These are phyloP conservation scores for Delphinus delphis DNA, from an alignment of 2,113 vertebrate species.

Conservation along the genomic window DNA sequence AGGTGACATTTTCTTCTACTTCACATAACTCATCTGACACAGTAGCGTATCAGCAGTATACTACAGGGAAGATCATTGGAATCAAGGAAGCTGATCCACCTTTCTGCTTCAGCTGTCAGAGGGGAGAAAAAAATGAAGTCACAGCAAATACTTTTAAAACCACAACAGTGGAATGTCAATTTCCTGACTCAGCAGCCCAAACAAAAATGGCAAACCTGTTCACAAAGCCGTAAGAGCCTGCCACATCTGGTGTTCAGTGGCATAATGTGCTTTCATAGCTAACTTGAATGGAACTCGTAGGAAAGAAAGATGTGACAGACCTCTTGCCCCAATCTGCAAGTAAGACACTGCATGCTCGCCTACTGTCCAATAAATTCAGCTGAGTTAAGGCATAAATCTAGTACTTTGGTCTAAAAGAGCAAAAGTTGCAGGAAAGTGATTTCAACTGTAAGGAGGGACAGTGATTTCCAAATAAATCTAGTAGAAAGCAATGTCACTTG, in stretches of 20 bases:
- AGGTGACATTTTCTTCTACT: slow-evolving; percentile 71
- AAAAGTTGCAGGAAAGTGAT: neutral
- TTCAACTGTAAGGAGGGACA: neutral
- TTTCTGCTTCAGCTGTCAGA: slow-evolving; percentile 70
- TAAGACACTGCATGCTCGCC: accelerated
- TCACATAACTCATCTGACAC: slow-evolving; percentile 70
- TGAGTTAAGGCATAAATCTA: neutral
- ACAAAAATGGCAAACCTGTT: slow-evolving; percentile 41
- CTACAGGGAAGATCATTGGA: slow-evolving; percentile 62
- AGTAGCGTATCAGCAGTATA: slow-evolving; percentile 59
- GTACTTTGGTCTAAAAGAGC: neutral
- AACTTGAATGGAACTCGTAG: neutral
- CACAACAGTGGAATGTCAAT: slow-evolving; percentile 67
- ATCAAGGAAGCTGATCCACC: slow-evolving; percentile 76
- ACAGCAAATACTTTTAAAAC: slow-evolving; percentile 71
- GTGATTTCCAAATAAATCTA: neutral
- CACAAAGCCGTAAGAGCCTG: slow-evolving; percentile 42
- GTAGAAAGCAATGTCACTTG: neutral
- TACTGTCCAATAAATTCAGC: too few species aligned
- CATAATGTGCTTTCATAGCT: neutral
- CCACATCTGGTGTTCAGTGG: neutral
- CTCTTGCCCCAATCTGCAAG: neutral
- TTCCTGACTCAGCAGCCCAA: slow-evolving; percentile 70
- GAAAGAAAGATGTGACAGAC: neutral
- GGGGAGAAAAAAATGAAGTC: slow-evolving; percentile 61